A percentile compares a stretch with the other conserved stretches of the same genome.
These are phyloP conservation scores for Arge pagana DNA, from an alignment of 2,888 invertebrate species.

Conservation along the genomic window DNA sequence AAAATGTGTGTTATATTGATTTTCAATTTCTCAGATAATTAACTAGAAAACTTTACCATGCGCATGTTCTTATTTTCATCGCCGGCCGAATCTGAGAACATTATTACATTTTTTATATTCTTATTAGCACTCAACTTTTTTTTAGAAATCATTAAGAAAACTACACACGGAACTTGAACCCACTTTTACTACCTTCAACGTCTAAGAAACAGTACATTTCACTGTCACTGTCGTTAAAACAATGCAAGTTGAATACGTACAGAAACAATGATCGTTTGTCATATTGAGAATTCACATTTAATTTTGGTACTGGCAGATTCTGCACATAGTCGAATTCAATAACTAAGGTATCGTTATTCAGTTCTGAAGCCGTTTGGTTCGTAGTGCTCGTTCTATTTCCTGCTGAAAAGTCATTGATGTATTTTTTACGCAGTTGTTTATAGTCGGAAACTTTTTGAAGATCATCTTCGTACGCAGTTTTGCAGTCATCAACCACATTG, in stretches of 20 bases:
- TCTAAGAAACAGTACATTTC: conserved; percentile 27
- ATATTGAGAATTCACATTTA: conserved; percentile 28
- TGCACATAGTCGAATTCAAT: conserved; percentile 35
- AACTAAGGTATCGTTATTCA: too few relatives aligned
- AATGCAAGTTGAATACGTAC: conserved; percentile 32
- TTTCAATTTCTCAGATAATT: too few relatives aligned
- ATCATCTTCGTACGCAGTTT: conserved; percentile 19
- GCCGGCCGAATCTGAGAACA: too few relatives aligned
- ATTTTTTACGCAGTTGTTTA: conserved; percentile 1
- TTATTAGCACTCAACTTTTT: conserved; percentile 13
- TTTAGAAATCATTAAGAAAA: conserved; percentile 24
- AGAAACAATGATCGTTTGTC: conserved; percentile 33
- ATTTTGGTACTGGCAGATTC: conserved; percentile 33
- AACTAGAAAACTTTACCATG: too few relatives aligned
- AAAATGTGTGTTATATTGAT: too few relatives aligned
- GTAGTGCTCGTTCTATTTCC: too few relatives aligned
- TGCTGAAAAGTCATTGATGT: not conserved
- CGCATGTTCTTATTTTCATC: too few relatives aligned
- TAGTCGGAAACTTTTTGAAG: conserved; percentile 19
- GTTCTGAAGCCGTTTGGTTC: too few relatives aligned
- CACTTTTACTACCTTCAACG: conserved; percentile 24
- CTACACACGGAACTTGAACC: conserved; percentile 23
- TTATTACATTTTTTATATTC: too few relatives aligned
- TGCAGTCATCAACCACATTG: conserved; percentile 25
- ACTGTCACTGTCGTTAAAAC: conserved; percentile 27